Evolutionary conservation across 1,140 invertebrate species (phyloP).

Genomic region (Ceratina japonica): DNA sequence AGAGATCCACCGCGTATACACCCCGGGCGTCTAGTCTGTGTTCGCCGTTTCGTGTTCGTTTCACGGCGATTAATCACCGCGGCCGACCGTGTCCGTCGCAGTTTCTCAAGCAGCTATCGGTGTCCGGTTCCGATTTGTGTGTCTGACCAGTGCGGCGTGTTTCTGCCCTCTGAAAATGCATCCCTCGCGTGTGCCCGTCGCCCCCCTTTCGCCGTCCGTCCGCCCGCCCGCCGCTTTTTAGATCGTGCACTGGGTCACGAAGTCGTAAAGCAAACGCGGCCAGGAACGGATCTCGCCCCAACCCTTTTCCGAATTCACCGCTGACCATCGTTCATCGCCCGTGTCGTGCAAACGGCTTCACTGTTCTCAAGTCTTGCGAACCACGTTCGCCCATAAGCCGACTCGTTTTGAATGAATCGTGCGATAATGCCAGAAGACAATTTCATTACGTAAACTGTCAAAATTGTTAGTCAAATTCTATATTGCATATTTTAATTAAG

Average conservation of each 20-base stretch:
- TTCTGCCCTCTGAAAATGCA: slow-evolving; percentile 30
- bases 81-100: slow-evolving; percentile 34
- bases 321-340: slow-evolving; percentile 25
- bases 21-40: slow-evolving; percentile 1
- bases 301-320: slow-evolving; percentile 23
- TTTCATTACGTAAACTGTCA: too few relatives aligned
- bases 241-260: slow-evolving; percentile 32
- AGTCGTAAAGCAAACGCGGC: slow-evolving; percentile 37
- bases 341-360: slow-evolving; percentile 24
- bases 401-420: too few relatives aligned
- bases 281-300: background rate
- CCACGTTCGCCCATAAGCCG: too few relatives aligned
- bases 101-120: slow-evolving; percentile 48
- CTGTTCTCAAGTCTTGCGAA: background rate
- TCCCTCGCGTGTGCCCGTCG: slow-evolving; percentile 13
- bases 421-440: too few relatives aligned
- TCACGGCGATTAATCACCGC: slow-evolving; percentile 29
- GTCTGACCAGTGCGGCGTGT: slow-evolving; percentile 23
- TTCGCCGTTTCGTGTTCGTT: slow-evolving; percentile 30
- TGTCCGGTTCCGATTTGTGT: slow-evolving; percentile 46
- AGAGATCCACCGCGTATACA: slow-evolving; percentile 6
- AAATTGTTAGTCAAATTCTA: too few relatives aligned
- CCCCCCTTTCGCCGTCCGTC: too few relatives aligned
- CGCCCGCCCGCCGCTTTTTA: slow-evolving; percentile 15
- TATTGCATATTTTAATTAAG: too few relatives aligned